Conservation (phyloP, 2,888 invertebrate species). For the Melipona beecheii region DNA sequence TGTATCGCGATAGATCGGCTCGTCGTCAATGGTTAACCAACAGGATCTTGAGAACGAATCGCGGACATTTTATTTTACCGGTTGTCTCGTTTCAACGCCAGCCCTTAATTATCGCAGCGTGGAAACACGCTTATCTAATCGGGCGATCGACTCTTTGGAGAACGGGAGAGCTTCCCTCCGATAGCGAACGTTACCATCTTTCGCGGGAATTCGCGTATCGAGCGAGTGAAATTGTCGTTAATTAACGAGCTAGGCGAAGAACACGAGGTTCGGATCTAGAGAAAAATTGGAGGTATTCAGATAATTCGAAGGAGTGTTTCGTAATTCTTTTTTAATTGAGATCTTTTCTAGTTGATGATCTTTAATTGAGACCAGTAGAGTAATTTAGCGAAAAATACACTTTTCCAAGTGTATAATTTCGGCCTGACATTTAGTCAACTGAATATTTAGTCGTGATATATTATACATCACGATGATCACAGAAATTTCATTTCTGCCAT, state of each 20-base stretch:
- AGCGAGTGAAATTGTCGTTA: neutral
- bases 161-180: neutral
- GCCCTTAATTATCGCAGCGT: slow-evolving; percentile 6
- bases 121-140: slow-evolving; percentile 6
- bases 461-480: no score
- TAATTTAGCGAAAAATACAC: neutral
- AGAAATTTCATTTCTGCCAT: neutral
- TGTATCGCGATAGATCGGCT: slow-evolving; percentile 36
- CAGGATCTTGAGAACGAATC: slow-evolving; percentile 39
- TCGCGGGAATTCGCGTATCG: neutral
- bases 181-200: neutral
- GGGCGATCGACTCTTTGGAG: neutral
- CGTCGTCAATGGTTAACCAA: slow-evolving; percentile 5
- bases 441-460: no score
- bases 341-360: neutral
- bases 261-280: neutral
- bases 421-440: neutral
- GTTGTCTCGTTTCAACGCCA: slow-evolving; percentile 5
- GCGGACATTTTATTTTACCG: neutral
- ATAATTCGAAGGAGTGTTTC: neutral
- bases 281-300: neutral
- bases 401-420: neutral
- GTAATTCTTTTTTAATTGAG: neutral
- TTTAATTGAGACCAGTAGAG: neutral
- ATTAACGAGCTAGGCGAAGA: neutral